Base-by-base conservation (phyloP, 2,888 invertebrate genomes). In the Tortricodes alternella region DNA sequence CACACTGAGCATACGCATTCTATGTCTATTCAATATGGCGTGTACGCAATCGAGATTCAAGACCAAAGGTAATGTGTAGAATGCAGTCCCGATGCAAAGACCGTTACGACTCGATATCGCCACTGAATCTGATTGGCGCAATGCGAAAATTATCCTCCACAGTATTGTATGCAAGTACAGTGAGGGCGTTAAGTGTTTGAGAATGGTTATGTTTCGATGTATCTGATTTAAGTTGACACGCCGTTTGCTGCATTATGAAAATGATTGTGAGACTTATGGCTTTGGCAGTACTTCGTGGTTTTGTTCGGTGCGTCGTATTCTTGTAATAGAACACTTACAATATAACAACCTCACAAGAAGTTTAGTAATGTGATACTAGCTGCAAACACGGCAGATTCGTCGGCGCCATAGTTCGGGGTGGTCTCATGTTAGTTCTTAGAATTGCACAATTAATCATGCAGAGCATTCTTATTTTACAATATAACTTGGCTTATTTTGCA, bases 131-230 rank as follows among this genome's bases (percentile, higher is more conserved):
- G 81, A 87, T 86, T 83, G 80, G 71, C 73, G 83, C 85, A 86
- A 83, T 84, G 86, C 81, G 86, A 89, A 88, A 87, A 88, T 85
- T 87, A 88, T 86, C 84, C 81, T 70, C 77, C 75, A 70, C 68
- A 61, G 67, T 65, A 61, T 58, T 53, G 62, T 62, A 60, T 65
- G 67, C 63, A 68, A 68, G 75, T 78, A 78, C 73, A 76, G 76
- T 76, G 80, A 78, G 83, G 83, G 85, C 84, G 85, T 85, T 78
- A 83, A 83, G 78, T 75, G 78, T 78, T 78, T 80, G 78, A 78
- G 76, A 83, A 84, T 83, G 85, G 83, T 83, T 84, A 80, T 81
- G 83, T 84, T 84, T 82, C 75, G 79, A 86, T 86, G 86, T 85
- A 88, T 88, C 88, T 82, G 86, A 87, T 88, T 83, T 79, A 80